Evolutionary conservation across 2,797 vertebrate species (phyloP).

Genomic region (Leptoclinus maculatus): DNA sequence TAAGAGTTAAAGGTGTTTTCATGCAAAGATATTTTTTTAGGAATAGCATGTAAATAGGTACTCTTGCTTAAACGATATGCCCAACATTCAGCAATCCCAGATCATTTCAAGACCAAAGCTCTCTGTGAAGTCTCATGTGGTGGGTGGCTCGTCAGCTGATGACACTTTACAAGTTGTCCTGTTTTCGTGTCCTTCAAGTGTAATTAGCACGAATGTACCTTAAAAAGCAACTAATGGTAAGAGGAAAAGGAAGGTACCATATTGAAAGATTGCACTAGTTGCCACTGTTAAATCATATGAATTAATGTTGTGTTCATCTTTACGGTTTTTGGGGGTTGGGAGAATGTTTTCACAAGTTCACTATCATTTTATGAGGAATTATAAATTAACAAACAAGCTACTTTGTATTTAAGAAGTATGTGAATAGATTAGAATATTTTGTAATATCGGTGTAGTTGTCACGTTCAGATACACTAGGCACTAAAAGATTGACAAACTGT

Average conservation of each 20-base stretch:
- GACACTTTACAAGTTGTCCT: neutral
- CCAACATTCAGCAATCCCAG: neutral
- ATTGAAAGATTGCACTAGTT: neutral
- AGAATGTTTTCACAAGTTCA: neutral
- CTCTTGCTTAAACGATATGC: neutral
- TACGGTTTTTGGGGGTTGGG: neutral
- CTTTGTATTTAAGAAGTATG: conserved; percentile 9
- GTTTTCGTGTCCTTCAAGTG: neutral
- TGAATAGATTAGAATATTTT: conserved; percentile 16
- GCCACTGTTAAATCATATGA: neutral
- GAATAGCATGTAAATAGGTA: neutral
- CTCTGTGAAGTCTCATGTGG: neutral
- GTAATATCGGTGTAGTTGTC: neutral
- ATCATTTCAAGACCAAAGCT: conserved; percentile 3
- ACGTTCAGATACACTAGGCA: neutral
- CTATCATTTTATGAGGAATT: neutral
- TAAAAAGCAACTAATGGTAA: conserved; percentile 15
- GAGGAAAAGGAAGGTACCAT: conserved; percentile 1
- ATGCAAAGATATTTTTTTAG: neutral
- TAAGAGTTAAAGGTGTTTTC: conserved; percentile 20
- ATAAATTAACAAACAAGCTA: neutral
- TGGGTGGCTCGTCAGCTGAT: neutral
- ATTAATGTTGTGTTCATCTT: conserved; percentile 2
- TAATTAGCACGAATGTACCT: conserved; percentile 29
- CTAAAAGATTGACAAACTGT: neutral